Base-by-base conservation (phyloP, 2,113 vertebrate genomes). In the Ptilonorhynchus violaceus region DNA sequence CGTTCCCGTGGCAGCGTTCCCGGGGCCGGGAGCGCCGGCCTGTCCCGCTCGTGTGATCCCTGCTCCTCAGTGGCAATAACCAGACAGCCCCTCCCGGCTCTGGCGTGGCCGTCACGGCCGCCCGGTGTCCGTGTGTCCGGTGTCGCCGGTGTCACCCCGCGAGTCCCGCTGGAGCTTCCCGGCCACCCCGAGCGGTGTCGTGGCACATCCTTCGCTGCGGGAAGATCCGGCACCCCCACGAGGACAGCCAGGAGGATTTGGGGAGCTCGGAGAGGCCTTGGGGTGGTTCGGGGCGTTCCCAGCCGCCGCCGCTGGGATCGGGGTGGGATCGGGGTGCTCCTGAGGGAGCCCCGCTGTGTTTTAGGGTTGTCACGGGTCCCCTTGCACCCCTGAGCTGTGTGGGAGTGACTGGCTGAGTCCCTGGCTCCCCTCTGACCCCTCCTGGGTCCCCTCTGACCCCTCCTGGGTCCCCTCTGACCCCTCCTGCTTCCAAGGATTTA, bases 301-400 rank as follows among this genome's bases (percentile, higher is more conserved):
- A 8, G 64, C 47, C 2, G 0, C 69, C 11, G 6, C 37, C 37
- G 37, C 37, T 10, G 2, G 11, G 52, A 9, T 53, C 13, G 0
- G 0, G 11, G 2, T 2, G 2, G 11, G 52, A 9, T 53, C 13
- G 0, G 0, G 11, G 2, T 1, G 6, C 42, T 58, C 53, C 0
- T 46, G 12, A 4, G 7, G 74, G 78, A 83, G 86, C 85, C 13
- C 50, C 2, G 63, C 59, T 2, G 0, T 24, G 33, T 7, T 77
- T 56, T n/a, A 30, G 35, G 91, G 83, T 46, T 33, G 83, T 81
- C 76, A 50, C 92, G 77, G 87, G 93, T 94, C 96, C 89, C 94
- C 89, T 58, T 33, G 46, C 56, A 4, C 8, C 1, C 39, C 70
- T 27, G 35, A 22, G 67, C 79, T 53, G 50, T 2, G 15, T 20